phyloP scores from a whole-genome alignment of 2,113 vertebrate species.

The Burhinus oedicnemus region DNA sequence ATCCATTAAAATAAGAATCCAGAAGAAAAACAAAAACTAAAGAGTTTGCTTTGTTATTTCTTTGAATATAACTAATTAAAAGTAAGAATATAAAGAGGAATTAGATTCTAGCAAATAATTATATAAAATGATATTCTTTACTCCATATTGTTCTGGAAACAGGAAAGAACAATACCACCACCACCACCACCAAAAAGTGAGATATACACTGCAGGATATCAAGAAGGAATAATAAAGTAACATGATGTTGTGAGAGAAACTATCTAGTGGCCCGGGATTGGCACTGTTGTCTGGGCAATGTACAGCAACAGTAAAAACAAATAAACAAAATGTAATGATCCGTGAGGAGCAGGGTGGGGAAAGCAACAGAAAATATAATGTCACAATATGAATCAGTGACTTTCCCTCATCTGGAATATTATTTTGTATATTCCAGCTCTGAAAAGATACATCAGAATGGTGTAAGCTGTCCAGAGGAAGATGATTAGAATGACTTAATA shows the following conservation, averaged over 20 bases:
- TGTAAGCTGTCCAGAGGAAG: neutral
- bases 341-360: neutral
- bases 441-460: neutral
- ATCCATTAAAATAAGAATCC: neutral
- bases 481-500: neutral
- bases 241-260: neutral
- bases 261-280: neutral
- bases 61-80: neutral
- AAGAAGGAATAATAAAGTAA: neutral
- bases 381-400: neutral
- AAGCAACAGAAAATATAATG: neutral
- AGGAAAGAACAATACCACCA: neutral
- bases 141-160: neutral
- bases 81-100: neutral
- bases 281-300: neutral
- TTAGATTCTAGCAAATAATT: neutral
- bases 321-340: neutral
- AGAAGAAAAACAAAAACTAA: neutral
- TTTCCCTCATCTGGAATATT: neutral
- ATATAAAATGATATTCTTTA: neutral
- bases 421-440: neutral
- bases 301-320: neutral
- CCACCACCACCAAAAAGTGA: neutral
- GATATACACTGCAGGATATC: neutral
- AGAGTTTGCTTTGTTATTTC: neutral